Percentiles rank a stretch among this genome's conserved stretches.
phyloP scores from a whole-genome alignment of 2,113 vertebrate species.

The Herpetotheres cachinnans region DNA sequence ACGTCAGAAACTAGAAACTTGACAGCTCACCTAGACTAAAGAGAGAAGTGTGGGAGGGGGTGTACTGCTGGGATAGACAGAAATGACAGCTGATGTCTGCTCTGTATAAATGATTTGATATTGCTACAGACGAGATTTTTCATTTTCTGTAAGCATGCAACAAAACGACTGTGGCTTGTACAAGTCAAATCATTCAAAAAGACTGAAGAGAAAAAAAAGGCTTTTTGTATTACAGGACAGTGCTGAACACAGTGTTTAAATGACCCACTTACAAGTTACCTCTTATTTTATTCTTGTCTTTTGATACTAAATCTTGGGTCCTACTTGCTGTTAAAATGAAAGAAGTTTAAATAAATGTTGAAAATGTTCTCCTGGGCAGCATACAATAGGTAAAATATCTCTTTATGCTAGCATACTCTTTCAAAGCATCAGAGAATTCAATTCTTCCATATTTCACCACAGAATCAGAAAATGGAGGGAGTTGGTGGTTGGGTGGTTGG shows the following conservation, averaged over 20 bases:
- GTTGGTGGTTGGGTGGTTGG: background rate
- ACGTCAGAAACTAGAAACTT: constrained; percentile 91
- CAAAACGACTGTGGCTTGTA: background rate
- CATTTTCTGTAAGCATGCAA: constrained; percentile 4
- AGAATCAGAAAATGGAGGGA: background rate
- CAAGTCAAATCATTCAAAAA: constrained; percentile 22
- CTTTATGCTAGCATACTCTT: background rate
- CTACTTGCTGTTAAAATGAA: background rate
- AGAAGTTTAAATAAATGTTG: background rate
- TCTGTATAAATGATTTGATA: constrained; percentile 59
- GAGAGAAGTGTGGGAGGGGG: background rate
- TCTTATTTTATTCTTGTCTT: background rate
- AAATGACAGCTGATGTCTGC: constrained; percentile 79
- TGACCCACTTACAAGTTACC: background rate
- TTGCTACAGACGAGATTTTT: constrained; percentile 52
- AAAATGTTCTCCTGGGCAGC: background rate
- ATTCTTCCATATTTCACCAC: background rate
- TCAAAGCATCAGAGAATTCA: background rate
- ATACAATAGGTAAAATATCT: background rate
- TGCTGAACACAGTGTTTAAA: background rate
- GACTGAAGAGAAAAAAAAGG: background rate
- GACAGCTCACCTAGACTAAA: constrained; percentile 86
- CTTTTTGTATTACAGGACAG: background rate
- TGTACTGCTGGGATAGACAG: constrained; percentile 65
- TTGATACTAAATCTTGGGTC: background rate